Evolutionary conservation across 92 coral and sea anemone species (phyloP).

Genomic region (Micromussa lordhowensis): DNA sequence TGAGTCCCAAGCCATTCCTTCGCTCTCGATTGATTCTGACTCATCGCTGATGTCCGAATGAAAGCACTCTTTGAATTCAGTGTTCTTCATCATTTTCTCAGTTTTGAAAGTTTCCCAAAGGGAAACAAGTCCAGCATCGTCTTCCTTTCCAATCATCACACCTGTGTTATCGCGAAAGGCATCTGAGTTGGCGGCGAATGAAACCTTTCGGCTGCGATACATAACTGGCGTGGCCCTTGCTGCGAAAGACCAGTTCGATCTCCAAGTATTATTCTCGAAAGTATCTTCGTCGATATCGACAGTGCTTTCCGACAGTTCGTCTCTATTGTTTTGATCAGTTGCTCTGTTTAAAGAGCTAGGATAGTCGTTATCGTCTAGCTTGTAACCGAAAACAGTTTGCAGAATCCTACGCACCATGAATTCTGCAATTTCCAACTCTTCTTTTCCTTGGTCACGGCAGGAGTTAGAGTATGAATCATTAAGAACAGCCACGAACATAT

Average conservation of each 20-base stretch:
- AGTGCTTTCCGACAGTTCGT: not conserved
- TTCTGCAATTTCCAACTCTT: conserved; percentile 5
- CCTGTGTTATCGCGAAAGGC: not conserved
- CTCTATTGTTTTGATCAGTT: not conserved
- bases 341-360: too few relatives aligned
- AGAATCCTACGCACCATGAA: not conserved
- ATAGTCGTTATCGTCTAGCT: not conserved
- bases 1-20: not conserved
- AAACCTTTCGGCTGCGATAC: conserved; percentile 6
- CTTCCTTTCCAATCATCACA: not conserved
- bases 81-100: not conserved
- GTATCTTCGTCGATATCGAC: not conserved
- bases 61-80: not conserved
- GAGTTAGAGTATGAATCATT: conserved; percentile 11
- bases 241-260: conserved; percentile 21
- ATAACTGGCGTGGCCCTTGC: not conserved
- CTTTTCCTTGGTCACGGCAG: not conserved
- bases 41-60: not conserved
- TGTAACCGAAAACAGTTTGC: conserved; percentile 1
- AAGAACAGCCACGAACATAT: conserved; percentile 26
- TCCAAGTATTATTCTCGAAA: not conserved
- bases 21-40: not conserved
- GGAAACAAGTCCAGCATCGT: not conserved
- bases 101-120: conserved; percentile 13
- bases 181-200: not conserved